Conservation (phyloP, 2,113 vertebrate species). For the Solea senegalensis region DNA sequence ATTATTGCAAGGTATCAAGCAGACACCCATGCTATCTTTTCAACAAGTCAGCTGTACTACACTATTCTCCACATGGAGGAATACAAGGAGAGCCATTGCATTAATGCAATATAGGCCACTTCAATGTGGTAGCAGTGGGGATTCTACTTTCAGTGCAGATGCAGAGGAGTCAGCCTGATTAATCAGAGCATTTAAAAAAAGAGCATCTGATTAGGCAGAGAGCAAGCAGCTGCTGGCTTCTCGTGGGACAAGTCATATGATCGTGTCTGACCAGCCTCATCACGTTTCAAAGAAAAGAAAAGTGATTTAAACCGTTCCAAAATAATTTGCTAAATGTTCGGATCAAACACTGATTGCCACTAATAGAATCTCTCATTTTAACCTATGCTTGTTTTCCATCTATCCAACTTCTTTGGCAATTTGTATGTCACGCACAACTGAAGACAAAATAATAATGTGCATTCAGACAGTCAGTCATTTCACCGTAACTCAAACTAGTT, state of each 20-base stretch:
- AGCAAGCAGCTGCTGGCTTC: slow-evolving; percentile 3
- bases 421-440: no score
- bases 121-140: background rate
- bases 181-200: slow-evolving; percentile 25
- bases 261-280: slow-evolving; percentile 3
- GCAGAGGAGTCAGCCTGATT: slow-evolving; percentile 13
- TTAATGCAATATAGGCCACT: background rate
- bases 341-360: no score
- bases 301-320: background rate
- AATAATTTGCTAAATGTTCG: no score
- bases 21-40: no score
- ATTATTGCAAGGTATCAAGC: no score
- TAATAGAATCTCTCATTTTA: no score
- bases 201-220: slow-evolving; percentile 10
- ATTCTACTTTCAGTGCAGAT: slow-evolving; percentile 3
- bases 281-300: background rate
- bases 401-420: no score
- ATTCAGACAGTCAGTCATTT: no score
- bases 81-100: background rate
- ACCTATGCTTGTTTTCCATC: no score
- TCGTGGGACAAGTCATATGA: background rate
- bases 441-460: no score
- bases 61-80: background rate
- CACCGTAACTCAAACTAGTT: no score
- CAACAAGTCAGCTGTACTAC: no score